These are phyloP conservation scores for Sarcophaga caerulescens DNA, from an alignment of 2,888 invertebrate species.

Conservation along the genomic window DNA sequence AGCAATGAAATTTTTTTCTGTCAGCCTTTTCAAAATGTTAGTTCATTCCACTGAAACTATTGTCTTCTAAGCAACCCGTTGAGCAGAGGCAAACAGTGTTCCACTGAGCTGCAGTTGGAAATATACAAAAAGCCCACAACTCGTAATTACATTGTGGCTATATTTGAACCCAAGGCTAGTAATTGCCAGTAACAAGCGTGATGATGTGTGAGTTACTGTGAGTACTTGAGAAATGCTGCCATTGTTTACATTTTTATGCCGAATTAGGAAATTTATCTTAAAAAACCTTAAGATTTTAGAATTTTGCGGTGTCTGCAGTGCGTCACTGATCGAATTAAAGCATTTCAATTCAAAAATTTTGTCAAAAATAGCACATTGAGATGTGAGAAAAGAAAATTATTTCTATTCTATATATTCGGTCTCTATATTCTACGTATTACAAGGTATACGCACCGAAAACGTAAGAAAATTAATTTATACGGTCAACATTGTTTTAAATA, in stretches of 20 bases:
- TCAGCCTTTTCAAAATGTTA: background rate
- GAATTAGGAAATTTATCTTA: background rate
- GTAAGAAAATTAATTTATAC: background rate
- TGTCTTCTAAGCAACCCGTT: slow-evolving; percentile 12
- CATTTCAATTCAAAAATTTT: slow-evolving; percentile 19
- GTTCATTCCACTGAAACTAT: background rate
- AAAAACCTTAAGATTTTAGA: background rate
- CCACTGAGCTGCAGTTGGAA: slow-evolving; percentile 21
- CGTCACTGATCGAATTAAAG: slow-evolving; percentile 9
- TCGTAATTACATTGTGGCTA: slow-evolving; percentile 35
- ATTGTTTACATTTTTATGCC: background rate
- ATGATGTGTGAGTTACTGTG: too few species aligned
- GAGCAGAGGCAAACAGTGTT: background rate
- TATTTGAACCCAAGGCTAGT: too few species aligned
- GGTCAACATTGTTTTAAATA: slow-evolving; percentile 36
- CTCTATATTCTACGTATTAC: background rate
- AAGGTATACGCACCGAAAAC: background rate
- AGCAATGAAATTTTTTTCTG: slow-evolving; percentile 41
- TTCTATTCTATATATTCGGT: background rate
- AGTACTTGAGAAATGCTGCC: too few species aligned
- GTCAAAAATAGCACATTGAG: slow-evolving; percentile 12
- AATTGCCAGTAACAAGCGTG: too few species aligned
- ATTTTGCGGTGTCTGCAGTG: background rate
- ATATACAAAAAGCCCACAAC: slow-evolving; percentile 33
- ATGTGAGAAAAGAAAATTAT: too few species aligned